These are phyloP conservation scores for Melanostoma scalare DNA, from an alignment of 2,888 invertebrate genomes.

Conservation along the genomic window DNA sequence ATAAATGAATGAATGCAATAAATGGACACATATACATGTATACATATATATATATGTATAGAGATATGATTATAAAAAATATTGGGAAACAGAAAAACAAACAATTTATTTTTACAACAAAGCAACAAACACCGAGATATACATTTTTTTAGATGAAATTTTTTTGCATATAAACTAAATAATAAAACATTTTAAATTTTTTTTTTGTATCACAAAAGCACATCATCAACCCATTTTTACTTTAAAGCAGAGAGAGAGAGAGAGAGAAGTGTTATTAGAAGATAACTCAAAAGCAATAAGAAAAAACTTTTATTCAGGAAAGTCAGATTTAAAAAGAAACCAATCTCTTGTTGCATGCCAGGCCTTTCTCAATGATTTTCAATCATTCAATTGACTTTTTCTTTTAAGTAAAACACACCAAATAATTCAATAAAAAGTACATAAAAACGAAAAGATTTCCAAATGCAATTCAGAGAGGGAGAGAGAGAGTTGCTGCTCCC, in stretches of 20 bases:
- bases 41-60: neutral
- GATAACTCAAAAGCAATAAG: conserved; percentile 37
- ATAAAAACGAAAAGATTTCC: conserved; percentile 18
- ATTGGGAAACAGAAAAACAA: conserved; percentile 27
- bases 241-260: conserved; percentile 51
- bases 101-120: conserved; percentile 49
- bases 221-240: conserved; percentile 39
- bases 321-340: conserved; percentile 13
- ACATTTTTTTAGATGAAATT: conserved; percentile 19
- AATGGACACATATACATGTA: conserved; percentile 18
- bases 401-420: conserved; percentile 21
- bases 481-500: neutral
- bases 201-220: conserved; percentile 45
- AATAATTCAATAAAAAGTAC: conserved; percentile 45
- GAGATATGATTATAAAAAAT: neutral
- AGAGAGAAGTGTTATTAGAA: conserved; percentile 33
- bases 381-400: conserved; percentile 32
- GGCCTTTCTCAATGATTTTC: conserved; percentile 52
- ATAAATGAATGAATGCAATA: conserved; percentile 34
- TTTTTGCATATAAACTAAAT: neutral
- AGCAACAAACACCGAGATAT: conserved; percentile 62
- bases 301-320: neutral
- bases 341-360: conserved; percentile 58
- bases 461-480: conserved; percentile 3
- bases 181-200: conserved; percentile 10